These are phyloP conservation scores for Gobio gobio DNA, from an alignment of 2,113 vertebrate genomes.

Conservation along the genomic window DNA sequence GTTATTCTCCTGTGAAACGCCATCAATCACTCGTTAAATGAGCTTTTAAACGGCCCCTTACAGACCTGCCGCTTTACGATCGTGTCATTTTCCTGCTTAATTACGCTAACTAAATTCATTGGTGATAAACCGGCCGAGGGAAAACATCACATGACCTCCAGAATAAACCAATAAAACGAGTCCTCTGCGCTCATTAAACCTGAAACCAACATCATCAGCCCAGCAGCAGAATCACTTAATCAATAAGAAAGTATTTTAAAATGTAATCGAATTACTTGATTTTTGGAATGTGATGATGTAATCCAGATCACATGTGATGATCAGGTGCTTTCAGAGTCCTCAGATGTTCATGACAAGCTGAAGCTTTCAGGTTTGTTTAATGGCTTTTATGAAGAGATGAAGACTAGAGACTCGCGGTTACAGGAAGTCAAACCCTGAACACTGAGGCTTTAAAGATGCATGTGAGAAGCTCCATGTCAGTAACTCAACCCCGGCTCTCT, in stretches of 20 bases:
- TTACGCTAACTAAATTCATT: not conserved
- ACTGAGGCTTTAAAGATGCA: constrained; percentile 9
- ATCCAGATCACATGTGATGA: too few species aligned
- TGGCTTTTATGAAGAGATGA: not conserved
- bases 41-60: not conserved
- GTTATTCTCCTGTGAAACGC: not conserved
- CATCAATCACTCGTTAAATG: not conserved
- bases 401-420: not conserved
- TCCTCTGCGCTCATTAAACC: not conserved
- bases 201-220: not conserved
- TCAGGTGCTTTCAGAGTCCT: too few species aligned
- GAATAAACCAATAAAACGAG: not conserved
- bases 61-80: not conserved
- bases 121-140: not conserved
- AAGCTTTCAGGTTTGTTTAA: not conserved
- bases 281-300: too few species aligned
- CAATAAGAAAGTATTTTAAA: too few species aligned
- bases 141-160: constrained; percentile 5
- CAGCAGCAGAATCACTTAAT: too few species aligned
- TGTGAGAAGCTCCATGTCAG: constrained; percentile 8
- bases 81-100: constrained; percentile 15
- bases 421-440: not conserved
- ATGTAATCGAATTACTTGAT: too few species aligned
- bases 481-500: constrained; percentile 24
- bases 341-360: too few species aligned